Evolutionary conservation across 1,140 invertebrate genomes (phyloP), one percentile per base, ranked within the genome.

Genomic region (Cherax quadricarinatus): DNA sequence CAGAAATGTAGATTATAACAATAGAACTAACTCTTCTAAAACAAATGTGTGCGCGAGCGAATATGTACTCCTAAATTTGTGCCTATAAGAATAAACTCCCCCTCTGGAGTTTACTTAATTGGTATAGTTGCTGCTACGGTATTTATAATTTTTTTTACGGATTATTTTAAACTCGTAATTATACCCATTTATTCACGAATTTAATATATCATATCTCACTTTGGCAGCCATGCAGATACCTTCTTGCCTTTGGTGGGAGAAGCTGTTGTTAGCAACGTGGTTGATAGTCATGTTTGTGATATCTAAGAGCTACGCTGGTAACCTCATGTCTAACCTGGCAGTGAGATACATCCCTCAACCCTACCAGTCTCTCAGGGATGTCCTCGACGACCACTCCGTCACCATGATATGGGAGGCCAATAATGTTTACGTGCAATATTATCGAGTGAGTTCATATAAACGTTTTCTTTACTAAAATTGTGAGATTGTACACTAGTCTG

Each of bases 281-380:
- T 21, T 85, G 57, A n/a, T 85, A 30, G 57, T 60, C 5, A 85
- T 70, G 62, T 41, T 85, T 4, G 60, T 85, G 7, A 9, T 85
- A 66, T 12, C 60, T 0, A 41, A 57, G 83, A 85, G 83, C 24
- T 85, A 85, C 24, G 60, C 83, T 51, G 83, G 83, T 7, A 85
- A 85, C 57, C 57, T 85, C 21, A 85, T 85, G 83, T 60, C 83
- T 16, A 16, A 57, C 57, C n/a, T 60, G 60, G 60, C 83, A 4
- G 83, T 85, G 24, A n/a, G 83, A 41, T 62, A 66, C 62, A 85
- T 85, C 30, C 83, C 83, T 10, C 57, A 80, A 48, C 78, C 78
- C 30, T 80, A 48, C 78, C 78, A 80, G 49, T 48, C 78, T 12
- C 78, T 80, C 24, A 24, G 78, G 49, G 78, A 80, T 16, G 78